A percentile compares a stretch with the other conserved stretches of the same genome.
phyloP scores from a whole-genome alignment of 2,113 vertebrate species.

The Oreamnos americanus region DNA sequence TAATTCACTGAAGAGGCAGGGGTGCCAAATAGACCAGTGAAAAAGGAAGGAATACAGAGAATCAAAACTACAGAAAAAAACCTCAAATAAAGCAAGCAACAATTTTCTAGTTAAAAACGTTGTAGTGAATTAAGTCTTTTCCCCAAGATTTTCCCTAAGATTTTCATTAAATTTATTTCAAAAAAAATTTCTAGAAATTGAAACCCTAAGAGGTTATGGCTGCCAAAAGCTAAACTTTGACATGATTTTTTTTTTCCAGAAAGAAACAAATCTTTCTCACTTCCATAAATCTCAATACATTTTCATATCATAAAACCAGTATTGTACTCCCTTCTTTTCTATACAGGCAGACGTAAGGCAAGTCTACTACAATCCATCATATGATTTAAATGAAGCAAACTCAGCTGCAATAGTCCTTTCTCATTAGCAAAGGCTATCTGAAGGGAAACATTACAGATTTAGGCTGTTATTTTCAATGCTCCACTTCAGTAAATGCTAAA shows the following conservation, averaged over 20 bases:
- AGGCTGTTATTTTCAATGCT: neutral
- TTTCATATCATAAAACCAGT: neutral
- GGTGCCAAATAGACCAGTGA: neutral
- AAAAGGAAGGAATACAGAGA: neutral
- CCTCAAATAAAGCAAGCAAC: neutral
- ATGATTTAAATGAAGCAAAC: neutral
- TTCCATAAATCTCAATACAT: neutral
- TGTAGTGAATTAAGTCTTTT: conserved; percentile 12
- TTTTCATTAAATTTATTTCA: conserved; percentile 5
- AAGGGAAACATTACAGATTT: neutral
- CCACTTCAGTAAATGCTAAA: conserved; percentile 30
- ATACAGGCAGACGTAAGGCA: neutral
- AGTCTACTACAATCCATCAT: neutral
- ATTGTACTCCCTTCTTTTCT: neutral
- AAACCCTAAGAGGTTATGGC: neutral
- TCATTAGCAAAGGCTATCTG: neutral
- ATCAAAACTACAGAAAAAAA: neutral
- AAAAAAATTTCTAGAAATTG: conserved; percentile 14
- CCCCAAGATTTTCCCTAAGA: conserved; percentile 22
- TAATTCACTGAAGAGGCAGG: conserved; percentile 1
- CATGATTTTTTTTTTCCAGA: neutral
- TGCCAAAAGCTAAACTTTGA: neutral
- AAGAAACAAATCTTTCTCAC: conserved; percentile 5
- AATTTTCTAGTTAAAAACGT: neutral
- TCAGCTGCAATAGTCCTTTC: neutral